These are phyloP conservation scores for Parambassis ranga DNA, from an alignment of 2,797 vertebrate species.

Conservation along the genomic window DNA sequence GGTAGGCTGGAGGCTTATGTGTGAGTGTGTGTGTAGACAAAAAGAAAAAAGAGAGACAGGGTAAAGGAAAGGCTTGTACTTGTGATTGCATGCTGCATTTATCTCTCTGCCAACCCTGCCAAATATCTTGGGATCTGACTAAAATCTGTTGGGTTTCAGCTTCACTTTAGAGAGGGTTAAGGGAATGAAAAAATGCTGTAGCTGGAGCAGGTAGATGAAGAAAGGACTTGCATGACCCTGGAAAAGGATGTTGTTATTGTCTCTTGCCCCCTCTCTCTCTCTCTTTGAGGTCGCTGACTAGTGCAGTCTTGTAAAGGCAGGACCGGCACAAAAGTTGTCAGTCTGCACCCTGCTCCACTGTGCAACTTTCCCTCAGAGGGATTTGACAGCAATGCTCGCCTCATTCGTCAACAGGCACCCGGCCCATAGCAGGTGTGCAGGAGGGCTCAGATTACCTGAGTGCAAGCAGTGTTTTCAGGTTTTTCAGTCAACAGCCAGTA, in stretches of 20 bases:
- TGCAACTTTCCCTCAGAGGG: slow-evolving; percentile 47
- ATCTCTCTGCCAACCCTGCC: slow-evolving; percentile 38
- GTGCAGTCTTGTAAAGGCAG: slow-evolving; percentile 50
- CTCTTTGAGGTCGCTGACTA: slow-evolving; percentile 43
- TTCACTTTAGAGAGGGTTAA: not conserved
- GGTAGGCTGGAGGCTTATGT: not conserved
- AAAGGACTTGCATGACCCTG: slow-evolving; percentile 53
- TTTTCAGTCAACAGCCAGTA: not conserved
- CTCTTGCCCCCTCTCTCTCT: slow-evolving; percentile 20
- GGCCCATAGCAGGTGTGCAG: slow-evolving; percentile 9
- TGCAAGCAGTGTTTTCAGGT: not conserved
- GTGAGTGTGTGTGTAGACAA: not conserved
- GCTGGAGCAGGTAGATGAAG: slow-evolving; percentile 26
- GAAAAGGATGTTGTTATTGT: slow-evolving; percentile 62
- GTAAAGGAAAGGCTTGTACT: slow-evolving; percentile 21
- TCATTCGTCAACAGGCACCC: slow-evolving; percentile 44
- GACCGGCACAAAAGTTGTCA: slow-evolving; percentile 50
- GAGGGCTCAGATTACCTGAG: slow-evolving; percentile 20
- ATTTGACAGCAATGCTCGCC: slow-evolving; percentile 49
- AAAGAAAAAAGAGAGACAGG: not conserved
- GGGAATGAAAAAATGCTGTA: slow-evolving; percentile 17
- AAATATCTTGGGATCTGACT: slow-evolving; percentile 54
- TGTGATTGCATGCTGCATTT: slow-evolving; percentile 53
- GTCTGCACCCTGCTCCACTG: slow-evolving; percentile 43
- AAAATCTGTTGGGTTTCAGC: slow-evolving; percentile 43